Base-by-base conservation (phyloP, 2,797 vertebrate species). In the Lateolabrax maculatus region DNA sequence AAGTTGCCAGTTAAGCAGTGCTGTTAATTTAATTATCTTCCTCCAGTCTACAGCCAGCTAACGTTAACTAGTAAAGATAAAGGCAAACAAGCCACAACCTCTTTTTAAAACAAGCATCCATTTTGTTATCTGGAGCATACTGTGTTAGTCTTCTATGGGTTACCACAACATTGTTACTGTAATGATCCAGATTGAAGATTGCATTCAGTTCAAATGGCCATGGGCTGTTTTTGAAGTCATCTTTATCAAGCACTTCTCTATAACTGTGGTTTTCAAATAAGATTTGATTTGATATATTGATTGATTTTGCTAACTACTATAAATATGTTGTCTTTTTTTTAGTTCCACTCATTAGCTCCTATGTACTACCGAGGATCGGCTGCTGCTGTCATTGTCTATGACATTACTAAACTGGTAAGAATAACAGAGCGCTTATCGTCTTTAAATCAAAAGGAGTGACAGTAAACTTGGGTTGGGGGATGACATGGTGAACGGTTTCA, bases 351-450 rank as follows among this genome's bases (percentile, higher is more conserved):
- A 1, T 91, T 99, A 96, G 98, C 98, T 66, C 98, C 98, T 3
- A 99, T 99, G 98, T 99, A 99, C 94, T 99, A 99, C 85, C 90
- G 98, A 87, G 98, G 98, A 19, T 99, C 98, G 1, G 98, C 98
- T 9, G 98, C 98, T 43, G 98, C 98, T 0, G 97, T 99, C 86
- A 97, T 99, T 58, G 98, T 99, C 71, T 99, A 99, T 83, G 98
- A 99, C 87, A 99, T 99, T 80, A 99, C 98, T 63, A 99, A 98
- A 80, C 96, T 98, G 97, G 98, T 99, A 95, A 95, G 95, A 77
- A 62, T n/a, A 61, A 57, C 3, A 25, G 1, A 2, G 49, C 5
- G 6, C 15, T 23, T 44, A 29, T 49, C n/a, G 18, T 53, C 7
- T 75, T 39, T 44, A 34, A 39, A 72, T 46, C 23, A 51, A 27